Evolutionary conservation across 64 coral and sea anemone species (phyloP), one percentile per base, ranked within the genome.

Genomic region (Montipora sp.): DNA sequence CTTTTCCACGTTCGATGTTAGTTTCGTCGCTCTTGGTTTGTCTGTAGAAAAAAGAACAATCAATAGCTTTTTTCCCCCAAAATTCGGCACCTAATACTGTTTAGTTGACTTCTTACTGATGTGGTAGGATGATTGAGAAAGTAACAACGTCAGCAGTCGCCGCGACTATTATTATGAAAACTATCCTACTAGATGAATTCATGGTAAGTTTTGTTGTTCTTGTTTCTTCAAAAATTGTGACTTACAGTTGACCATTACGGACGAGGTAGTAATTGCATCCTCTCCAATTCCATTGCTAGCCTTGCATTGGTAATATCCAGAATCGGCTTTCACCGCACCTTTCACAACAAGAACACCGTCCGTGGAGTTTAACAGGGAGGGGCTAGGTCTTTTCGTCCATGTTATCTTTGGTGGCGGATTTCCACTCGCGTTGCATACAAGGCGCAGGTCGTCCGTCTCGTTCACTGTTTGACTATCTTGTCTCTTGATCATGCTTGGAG

Each of bases 231-330:
- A 65, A 65, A 65, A 18, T 18, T 18, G 10, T 2, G 60, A 83
- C 80, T 83, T 46, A 83, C 80, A 67, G 13, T 67, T 47, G 4
- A 68, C 12, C 19, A 16, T 67, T 15, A 83, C 80, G 12, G 22
- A 15, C 3, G 27, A 16, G n/a, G 13, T 9, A 3, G 70, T 51
- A 20, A 55, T 5, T 18, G 19, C 84, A 24, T 51, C 84, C 14
- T 13, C 75, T 57, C 84, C 84, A 24, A 87, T 55, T 13, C 66
- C 67, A 57, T 87, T 87, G 59, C 84, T 87, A 10, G 84, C 84
- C 72, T 47, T 75, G 51, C 84, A 87, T 16, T 74, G 47, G 45
- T 87, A 87, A 36, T 53, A 22, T 43, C 84, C 84, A 74, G 84
- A 14, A 75, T 75, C 48, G 7, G 84, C 75, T 87, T 10, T 87